Percentiles rank a stretch among this genome's conserved stretches.
These are phyloP conservation scores for Ennomos quercinarius DNA, from an alignment of 2,888 invertebrate species.

Conservation along the genomic window DNA sequence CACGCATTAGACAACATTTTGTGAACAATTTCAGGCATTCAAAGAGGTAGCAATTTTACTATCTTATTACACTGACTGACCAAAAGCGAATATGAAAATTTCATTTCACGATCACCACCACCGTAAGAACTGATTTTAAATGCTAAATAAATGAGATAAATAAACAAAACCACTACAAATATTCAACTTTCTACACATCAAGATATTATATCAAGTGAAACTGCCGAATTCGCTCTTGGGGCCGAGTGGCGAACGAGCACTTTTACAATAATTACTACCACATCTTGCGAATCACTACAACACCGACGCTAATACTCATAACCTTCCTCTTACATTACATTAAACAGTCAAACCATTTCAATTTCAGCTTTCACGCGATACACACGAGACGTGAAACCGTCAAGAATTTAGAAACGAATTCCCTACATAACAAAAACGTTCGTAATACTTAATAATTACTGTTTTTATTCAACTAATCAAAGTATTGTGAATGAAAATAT, in stretches of 20 bases:
- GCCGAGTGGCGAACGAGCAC: conserved; percentile 40
- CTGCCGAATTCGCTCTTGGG: conserved; percentile 35
- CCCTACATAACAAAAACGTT: neutral
- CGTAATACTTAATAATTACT: too few species aligned
- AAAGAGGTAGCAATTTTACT: conserved; percentile 79
- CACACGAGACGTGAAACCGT: conserved; percentile 10
- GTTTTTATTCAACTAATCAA: too few species aligned
- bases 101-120: conserved; percentile 20
- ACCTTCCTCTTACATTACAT: conserved; percentile 44
- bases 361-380: conserved; percentile 6
- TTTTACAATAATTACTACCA: conserved; percentile 48
- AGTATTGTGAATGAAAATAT: too few species aligned
- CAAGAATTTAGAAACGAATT: neutral
- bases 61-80: conserved; percentile 47
- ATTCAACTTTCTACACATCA: conserved; percentile 31
- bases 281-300: conserved; percentile 60
- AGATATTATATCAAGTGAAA: conserved; percentile 36
- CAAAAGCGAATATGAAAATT: conserved; percentile 31
- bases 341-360: conserved; percentile 49
- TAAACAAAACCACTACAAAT: conserved; percentile 29
- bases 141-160: conserved; percentile 36
- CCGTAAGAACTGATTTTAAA: conserved; percentile 23
- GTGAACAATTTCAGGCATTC: conserved; percentile 78
- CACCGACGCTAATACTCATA: conserved; percentile 47
- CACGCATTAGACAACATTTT: conserved; percentile 69